Evolutionary conservation across 2,113 vertebrate species (phyloP).

Genomic region (Dicrurus megarhynchus): DNA sequence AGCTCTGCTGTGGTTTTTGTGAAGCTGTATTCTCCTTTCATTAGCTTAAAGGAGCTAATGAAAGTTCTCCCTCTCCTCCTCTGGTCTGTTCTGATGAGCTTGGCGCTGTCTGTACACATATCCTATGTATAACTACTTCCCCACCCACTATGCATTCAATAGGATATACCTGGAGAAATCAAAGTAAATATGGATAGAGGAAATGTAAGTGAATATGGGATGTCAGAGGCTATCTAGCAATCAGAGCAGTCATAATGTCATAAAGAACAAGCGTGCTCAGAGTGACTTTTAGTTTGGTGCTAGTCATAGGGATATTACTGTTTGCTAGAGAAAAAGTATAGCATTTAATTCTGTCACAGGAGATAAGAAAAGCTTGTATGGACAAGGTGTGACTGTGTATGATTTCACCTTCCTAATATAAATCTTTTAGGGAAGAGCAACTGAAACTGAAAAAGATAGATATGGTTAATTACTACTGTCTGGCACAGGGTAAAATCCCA

Average conservation of each 20-base stretch:
- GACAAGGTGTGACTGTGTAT: conserved; percentile 19
- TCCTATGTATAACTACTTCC: neutral
- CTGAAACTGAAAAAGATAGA: conserved; percentile 49
- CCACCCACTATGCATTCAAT: neutral
- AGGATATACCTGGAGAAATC: neutral
- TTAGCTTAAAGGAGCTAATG: neutral
- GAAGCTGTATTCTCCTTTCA: neutral
- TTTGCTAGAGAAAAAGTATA: neutral
- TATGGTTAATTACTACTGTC: conserved; percentile 54
- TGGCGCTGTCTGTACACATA: neutral
- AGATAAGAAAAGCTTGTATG: neutral
- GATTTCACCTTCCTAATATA: conserved; percentile 22
- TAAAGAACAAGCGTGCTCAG: neutral
- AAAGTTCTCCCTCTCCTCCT: neutral
- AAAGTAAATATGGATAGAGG: neutral
- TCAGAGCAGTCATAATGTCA: neutral
- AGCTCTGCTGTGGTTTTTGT: neutral
- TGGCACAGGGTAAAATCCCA: conserved; percentile 38
- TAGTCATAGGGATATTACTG: neutral
- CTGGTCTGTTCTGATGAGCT: neutral
- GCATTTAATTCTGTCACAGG: neutral
- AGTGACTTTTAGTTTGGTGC: neutral
- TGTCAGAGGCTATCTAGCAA: neutral
- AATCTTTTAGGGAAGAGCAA: conserved; percentile 43
- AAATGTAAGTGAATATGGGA: neutral